Evolutionary conservation across 1,140 invertebrate genomes (phyloP).

Genomic region (Helicoverpa armigera): DNA sequence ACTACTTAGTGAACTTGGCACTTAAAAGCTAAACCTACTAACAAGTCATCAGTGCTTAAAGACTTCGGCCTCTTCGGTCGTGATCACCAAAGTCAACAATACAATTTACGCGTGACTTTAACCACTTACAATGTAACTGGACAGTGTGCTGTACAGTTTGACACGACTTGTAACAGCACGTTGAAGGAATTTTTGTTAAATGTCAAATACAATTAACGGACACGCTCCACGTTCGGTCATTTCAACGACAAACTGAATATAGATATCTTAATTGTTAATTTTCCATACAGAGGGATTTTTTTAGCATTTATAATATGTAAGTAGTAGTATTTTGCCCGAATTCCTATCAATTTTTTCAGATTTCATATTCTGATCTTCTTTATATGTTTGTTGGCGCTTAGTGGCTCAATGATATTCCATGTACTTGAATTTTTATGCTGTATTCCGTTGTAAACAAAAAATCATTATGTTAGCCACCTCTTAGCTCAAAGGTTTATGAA

Average conservation of each 20-base stretch:
- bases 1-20: too few species aligned
- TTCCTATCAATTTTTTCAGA: too few species aligned
- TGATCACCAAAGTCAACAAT: slow-evolving; percentile 12
- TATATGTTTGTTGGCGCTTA: too few species aligned
- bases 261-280: not conserved
- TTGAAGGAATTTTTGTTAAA: slow-evolving; percentile 26
- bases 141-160: slow-evolving; percentile 2
- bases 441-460: too few species aligned
- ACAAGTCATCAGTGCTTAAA: too few species aligned
- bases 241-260: not conserved
- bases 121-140: slow-evolving; percentile 3
- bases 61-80: not conserved
- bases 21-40: too few species aligned
- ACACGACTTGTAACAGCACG: not conserved
- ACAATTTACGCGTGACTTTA: not conserved
- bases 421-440: too few species aligned
- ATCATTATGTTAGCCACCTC: too few species aligned
- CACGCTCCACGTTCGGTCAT: not conserved
- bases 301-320: not conserved
- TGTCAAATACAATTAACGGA: slow-evolving; percentile 31
- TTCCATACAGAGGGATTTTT: not conserved
- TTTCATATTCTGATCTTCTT: too few species aligned
- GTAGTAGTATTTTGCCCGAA: too few species aligned
- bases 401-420: too few species aligned
- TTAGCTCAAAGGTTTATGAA: too few species aligned